Evolutionary conservation across 1,140 invertebrate genomes (phyloP).

Genomic region (Lasioglossum albipes): DNA sequence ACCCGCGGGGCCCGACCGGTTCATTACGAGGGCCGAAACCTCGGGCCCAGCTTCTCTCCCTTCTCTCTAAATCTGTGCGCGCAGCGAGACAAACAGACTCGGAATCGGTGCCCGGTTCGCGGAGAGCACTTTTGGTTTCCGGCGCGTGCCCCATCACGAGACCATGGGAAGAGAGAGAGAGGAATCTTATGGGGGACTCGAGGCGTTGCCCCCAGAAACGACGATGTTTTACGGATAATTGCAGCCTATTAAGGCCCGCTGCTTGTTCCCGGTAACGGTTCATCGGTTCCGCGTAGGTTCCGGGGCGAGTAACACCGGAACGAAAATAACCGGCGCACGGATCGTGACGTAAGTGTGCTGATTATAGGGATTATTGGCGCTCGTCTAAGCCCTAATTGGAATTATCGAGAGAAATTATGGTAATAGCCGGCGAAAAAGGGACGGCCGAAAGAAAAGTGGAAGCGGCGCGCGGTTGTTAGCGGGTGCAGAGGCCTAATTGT

Average conservation of each 20-base stretch:
- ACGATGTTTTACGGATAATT: slow-evolving; percentile 36
- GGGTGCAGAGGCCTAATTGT: slow-evolving; percentile 3
- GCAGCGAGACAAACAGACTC: not conserved
- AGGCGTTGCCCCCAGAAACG: slow-evolving; percentile 17
- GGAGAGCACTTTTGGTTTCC: not conserved
- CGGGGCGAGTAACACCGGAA: slow-evolving; percentile 5
- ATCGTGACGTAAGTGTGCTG: slow-evolving; percentile 6
- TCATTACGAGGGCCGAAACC: not conserved
- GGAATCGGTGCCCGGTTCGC: too few species aligned
- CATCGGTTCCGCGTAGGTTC: slow-evolving; percentile 10
- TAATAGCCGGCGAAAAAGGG: not conserved
- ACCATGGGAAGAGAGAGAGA: too few species aligned
- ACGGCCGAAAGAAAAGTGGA: not conserved
- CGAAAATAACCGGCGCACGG: not conserved
- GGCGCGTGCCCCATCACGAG: slow-evolving; percentile 56
- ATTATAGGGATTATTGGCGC: slow-evolving; percentile 12
- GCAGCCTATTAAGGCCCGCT: slow-evolving; percentile 12
- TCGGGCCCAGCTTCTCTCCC: not conserved
- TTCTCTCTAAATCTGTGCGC: not conserved
- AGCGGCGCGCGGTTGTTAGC: not conserved
- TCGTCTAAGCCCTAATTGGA: slow-evolving; percentile 1
- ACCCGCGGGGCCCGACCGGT: slow-evolving; percentile 2
- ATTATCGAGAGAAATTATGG: slow-evolving; percentile 23
- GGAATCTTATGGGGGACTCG: slow-evolving; percentile 2
- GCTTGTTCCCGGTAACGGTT: slow-evolving; percentile 33